Conservation (phyloP, 2,888 invertebrate genomes). For the Phlogophora meticulosa region DNA sequence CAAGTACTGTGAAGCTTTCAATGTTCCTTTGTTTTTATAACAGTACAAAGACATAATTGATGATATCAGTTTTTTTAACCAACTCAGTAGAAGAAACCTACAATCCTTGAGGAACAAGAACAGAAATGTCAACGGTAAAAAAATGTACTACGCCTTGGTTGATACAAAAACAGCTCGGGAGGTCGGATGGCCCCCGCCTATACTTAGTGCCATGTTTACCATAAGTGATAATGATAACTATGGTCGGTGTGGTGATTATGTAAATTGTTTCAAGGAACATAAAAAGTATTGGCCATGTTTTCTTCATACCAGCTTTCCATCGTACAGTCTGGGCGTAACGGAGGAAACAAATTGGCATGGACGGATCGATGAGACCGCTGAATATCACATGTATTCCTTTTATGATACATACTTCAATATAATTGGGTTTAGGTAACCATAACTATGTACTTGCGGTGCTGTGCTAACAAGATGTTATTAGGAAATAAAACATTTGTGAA, state of each 20-base stretch:
- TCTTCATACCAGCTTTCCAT: constrained; percentile 32
- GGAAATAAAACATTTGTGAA: not conserved
- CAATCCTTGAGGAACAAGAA: constrained; percentile 53
- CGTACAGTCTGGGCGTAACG: constrained; percentile 25
- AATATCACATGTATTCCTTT: constrained; percentile 23
- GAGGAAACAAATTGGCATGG: constrained; percentile 37
- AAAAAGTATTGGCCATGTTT: constrained; percentile 29
- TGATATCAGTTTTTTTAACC: constrained; percentile 34
- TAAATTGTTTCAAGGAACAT: constrained; percentile 29
- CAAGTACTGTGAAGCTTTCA: constrained; percentile 12
- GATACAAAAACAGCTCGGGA: constrained; percentile 41
- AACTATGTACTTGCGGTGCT: not conserved
- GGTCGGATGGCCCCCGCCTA: constrained; percentile 33
- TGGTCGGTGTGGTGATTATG: constrained; percentile 29
- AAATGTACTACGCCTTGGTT: constrained; percentile 45
- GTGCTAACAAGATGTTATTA: not conserved
- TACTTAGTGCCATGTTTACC: constrained; percentile 50
- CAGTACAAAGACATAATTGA: constrained; percentile 32
- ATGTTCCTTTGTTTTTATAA: constrained; percentile 25
- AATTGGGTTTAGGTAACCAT: constrained; percentile 30
- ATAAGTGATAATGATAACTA: constrained; percentile 52
- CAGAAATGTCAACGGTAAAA: constrained; percentile 33
- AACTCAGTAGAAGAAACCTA: constrained; percentile 24
- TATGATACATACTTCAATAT: constrained; percentile 17
- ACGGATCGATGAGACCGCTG: constrained; percentile 26